Evolutionary conservation across 2,113 vertebrate species (phyloP), one percentile per base, ranked within the genome.

Genomic region (Helogale parvula): DNA sequence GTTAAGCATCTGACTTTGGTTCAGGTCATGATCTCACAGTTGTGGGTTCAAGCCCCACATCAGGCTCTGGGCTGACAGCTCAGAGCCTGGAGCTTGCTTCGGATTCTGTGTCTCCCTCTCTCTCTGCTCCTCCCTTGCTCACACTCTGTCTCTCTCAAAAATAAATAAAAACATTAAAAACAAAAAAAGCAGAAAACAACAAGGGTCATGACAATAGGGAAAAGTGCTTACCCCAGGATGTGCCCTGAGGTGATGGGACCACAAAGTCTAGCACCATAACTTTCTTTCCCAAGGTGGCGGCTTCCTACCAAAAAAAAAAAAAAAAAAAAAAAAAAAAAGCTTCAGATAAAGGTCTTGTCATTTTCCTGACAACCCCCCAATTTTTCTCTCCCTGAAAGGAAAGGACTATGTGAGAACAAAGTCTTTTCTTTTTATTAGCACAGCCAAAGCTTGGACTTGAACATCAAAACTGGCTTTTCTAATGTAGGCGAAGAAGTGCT

Each of bases 231-330:
- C 99, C 99, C 99, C 99, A 99, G 19, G 99, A 97, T 9, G 99
- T 99, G 97, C 99, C 99, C 7, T 98, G 98, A n/a, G 99, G 99
- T 0, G 99, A 99, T 0, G 99, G 99, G 33, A 99, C 99, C 95
- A 99, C 99, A 13, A 99, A 99, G 98, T 99, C 99, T 68, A 99
- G 98, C 2, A 99, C 99, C 99, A 99, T 99, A 31, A 99, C 99
- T 86, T 99, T 99, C 98, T 99, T 99, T 27, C 99, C 99, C 93
- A 99, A 97, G 0, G 41, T 0, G 60, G 99, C 99, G n/a, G 99
- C 99, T 99, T 99, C 99, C 99, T 99, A 54, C 92, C 85, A 90
- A 81, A 16, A 54, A 54, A 16, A n/a, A n/a, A 54, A 54, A 54
- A 4, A 69, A 63, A 82, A 0, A 9, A n/a, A n/a, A n/a, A 54